phyloP scores from a whole-genome alignment of 23 tunicate species.

The Pegea sp. region DNA sequence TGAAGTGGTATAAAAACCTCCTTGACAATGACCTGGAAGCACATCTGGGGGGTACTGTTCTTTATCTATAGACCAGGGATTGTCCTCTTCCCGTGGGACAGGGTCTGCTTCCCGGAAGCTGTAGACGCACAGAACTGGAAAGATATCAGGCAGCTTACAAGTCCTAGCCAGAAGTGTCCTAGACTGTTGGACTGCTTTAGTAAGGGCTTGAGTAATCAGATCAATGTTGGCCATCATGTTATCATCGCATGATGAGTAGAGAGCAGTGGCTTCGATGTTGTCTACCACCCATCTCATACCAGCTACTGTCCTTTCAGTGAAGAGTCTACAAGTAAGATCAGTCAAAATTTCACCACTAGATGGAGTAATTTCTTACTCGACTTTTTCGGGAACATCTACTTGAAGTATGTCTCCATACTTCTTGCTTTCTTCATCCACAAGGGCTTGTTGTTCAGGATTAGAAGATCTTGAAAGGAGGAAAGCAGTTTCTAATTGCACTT shows the following conservation, averaged over 20 bases:
- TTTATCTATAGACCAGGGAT: conserved; percentile 6
- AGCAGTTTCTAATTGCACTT: conserved; percentile 4
- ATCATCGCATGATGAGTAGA: conserved; percentile 8
- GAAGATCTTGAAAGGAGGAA: conserved; percentile 10
- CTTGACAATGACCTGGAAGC: conserved; percentile 15
- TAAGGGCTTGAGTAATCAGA: neutral
- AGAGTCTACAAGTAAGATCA: conserved; percentile 6
- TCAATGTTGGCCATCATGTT: conserved; percentile 4
- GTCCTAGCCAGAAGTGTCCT: neutral
- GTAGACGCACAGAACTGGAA: conserved; percentile 13
- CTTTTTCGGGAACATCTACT: conserved; percentile 3
- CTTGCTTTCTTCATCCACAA: conserved; percentile 2
- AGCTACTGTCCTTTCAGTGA: conserved; percentile 8
- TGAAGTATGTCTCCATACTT: conserved; percentile 9
- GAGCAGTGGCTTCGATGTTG: conserved; percentile 1
- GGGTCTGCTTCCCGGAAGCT: conserved; percentile 3
- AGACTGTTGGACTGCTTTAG: neutral
- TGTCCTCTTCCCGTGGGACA: conserved; percentile 1
- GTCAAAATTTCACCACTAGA: neutral
- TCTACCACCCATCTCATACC: conserved; percentile 17
- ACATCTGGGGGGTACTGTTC: conserved; percentile 9
- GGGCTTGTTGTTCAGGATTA: neutral
- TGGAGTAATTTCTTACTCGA: conserved; percentile 1
- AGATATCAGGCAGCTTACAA: conserved; percentile 1
- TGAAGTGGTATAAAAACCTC: conserved; percentile 13